These are phyloP conservation scores for Tylochromis polylepis DNA, from an alignment of 2,113 vertebrate genomes.

Conservation along the genomic window DNA sequence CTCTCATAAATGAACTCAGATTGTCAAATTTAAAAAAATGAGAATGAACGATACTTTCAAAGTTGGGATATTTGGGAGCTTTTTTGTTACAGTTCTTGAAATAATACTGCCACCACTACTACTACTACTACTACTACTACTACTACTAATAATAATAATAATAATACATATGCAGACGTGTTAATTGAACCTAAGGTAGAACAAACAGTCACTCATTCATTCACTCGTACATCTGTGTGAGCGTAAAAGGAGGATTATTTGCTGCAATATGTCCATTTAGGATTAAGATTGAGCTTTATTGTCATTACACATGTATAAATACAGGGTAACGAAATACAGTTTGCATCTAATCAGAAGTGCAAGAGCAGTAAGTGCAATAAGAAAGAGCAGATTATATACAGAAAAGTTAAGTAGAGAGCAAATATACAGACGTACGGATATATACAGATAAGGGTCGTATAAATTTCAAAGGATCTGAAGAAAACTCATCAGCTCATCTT, in stretches of 20 bases:
- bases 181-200: background rate
- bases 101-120: no score
- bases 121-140: fast-evolving
- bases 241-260: background rate
- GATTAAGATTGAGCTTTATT: no score
- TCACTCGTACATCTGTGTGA: no score
- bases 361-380: no score
- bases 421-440: no score
- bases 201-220: fast-evolving
- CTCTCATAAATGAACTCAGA: background rate
- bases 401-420: no score
- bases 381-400: no score
- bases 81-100: background rate
- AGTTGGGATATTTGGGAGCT: background rate
- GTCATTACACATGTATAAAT: no score
- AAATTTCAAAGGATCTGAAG: no score
- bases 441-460: no score
- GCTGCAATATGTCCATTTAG: background rate
- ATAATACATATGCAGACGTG: background rate
- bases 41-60: background rate
- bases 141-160: background rate
- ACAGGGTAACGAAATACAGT: no score
- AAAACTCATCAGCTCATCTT: background rate
- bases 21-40: background rate
- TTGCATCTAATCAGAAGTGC: no score